phyloP scores from a whole-genome alignment of 2,888 invertebrate species.

The Hartigia nigra region DNA sequence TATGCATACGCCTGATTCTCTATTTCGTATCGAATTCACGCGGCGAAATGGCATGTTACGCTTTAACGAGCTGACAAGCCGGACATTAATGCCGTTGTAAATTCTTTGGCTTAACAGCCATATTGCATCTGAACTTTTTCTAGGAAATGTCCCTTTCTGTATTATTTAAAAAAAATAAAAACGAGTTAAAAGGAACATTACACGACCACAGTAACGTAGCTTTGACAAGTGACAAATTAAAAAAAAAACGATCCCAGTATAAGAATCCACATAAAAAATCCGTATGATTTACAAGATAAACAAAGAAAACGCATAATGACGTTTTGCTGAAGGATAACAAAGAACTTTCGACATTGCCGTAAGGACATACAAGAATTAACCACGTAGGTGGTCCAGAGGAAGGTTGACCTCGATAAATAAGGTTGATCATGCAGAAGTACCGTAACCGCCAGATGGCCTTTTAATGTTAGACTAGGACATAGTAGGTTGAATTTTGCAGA shows the following conservation, averaged over 20 bases:
- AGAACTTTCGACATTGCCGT: neutral
- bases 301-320: neutral
- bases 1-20: neutral
- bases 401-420: neutral
- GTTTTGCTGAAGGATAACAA: neutral
- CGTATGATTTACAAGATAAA: neutral
- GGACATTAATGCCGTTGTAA: constrained; percentile 33
- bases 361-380: neutral
- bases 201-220: neutral
- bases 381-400: neutral
- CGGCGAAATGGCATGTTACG: constrained; percentile 6
- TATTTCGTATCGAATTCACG: neutral
- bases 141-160: neutral
- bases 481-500: neutral
- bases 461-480: neutral
- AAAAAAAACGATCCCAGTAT: neutral
- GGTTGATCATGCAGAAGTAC: neutral
- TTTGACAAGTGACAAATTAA: neutral
- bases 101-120: constrained; percentile 32
- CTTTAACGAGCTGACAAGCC: constrained; percentile 35
- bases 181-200: neutral
- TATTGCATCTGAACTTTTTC: constrained; percentile 14
- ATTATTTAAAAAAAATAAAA: neutral
- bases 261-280: neutral
- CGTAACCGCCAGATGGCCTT: neutral